Base-by-base conservation (phyloP, 2,797 vertebrate species). In the Anguilla marmorata region DNA sequence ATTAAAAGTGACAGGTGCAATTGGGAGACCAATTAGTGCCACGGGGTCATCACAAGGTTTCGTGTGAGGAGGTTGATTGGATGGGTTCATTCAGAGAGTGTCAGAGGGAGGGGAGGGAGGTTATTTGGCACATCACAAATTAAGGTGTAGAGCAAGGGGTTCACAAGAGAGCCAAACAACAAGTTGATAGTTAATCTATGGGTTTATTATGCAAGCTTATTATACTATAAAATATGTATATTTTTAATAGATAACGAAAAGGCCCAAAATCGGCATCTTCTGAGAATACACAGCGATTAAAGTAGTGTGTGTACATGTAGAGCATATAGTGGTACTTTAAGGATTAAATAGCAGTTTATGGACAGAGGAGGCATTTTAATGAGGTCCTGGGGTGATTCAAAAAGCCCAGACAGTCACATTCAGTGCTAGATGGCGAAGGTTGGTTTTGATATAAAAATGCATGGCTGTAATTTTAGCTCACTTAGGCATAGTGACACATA, bases 141-240 rank as follows among this genome's bases (percentile, higher is more conserved):
- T 45, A 80, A n/a, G 76, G 76, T 69, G 66, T 19, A 27, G 66
- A 41, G 76, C 45, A 66, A 37, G 87, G 30, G 83, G 87, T 69
- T 76, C 83, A 88, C 11, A 48, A 37, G 87, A 27, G 83, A 84
- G 69, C 58, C 83, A 85, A 50, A 88, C 27, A 88, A 85, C 27
- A 88, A 74, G 63, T 54, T 0, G 21, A 33, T 41, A 16, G 74
- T 88, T 74, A 88, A 66, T 74, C 24, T 48, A 21, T 9, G 16
- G 19, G 16, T 21, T 41, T 41, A 80, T 19, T 8, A 41, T 80
- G 41, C 48, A 76, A 76, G 72, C 12, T 16, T 6, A 6, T 0
- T 14, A 1, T 41, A 16, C 19, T 21, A 19, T 2, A 80, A 80
- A 41, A 80, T 41, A 48, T 11, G 24, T 11, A 50, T 1, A 80